phyloP scores from a whole-genome alignment of 2,113 vertebrate genomes.

The Pelvicachromis taeniatus region DNA sequence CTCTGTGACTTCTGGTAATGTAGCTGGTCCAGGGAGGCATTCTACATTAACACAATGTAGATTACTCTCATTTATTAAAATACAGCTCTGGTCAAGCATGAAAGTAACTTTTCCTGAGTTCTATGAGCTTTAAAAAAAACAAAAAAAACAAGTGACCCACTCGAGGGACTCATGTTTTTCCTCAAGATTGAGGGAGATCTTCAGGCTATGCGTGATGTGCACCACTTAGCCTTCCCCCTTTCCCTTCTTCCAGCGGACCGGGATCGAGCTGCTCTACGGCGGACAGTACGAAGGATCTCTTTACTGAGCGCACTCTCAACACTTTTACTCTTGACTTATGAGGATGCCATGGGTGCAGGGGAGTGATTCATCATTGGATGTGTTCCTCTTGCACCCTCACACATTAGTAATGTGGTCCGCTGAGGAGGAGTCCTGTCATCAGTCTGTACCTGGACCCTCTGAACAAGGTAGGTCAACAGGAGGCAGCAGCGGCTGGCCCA shows the following conservation, averaged over 20 bases:
- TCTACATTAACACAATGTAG: constrained; percentile 39
- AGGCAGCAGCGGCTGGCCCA: constrained; percentile 74
- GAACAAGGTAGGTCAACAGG: constrained; percentile 79
- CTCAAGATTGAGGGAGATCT: constrained; percentile 75
- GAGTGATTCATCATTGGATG: constrained; percentile 77
- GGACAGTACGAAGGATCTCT: constrained; percentile 49
- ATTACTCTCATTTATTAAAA: constrained; percentile 72
- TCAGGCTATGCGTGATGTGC: constrained; percentile 60
- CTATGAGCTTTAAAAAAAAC: not conserved
- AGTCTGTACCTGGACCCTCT: constrained; percentile 75
- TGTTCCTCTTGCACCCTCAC: constrained; percentile 70
- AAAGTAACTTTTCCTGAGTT: constrained; percentile 66
- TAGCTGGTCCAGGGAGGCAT: constrained; percentile 26
- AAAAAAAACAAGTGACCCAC: constrained; percentile 47
- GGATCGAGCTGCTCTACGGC: constrained; percentile 48
- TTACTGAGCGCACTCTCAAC: constrained; percentile 57
- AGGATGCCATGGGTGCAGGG: constrained; percentile 72
- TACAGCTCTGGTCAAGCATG: constrained; percentile 56
- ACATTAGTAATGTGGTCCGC: constrained; percentile 81
- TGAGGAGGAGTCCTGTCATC: constrained; percentile 78
- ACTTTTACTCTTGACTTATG: constrained; percentile 81
- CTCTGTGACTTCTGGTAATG: constrained; percentile 40
- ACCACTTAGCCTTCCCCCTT: constrained; percentile 49
- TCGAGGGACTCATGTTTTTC: constrained; percentile 56
- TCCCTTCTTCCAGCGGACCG: constrained; percentile 26